Evolutionary conservation across 2,797 vertebrate genomes (phyloP).

Genomic region (Galaxias olidus): DNA sequence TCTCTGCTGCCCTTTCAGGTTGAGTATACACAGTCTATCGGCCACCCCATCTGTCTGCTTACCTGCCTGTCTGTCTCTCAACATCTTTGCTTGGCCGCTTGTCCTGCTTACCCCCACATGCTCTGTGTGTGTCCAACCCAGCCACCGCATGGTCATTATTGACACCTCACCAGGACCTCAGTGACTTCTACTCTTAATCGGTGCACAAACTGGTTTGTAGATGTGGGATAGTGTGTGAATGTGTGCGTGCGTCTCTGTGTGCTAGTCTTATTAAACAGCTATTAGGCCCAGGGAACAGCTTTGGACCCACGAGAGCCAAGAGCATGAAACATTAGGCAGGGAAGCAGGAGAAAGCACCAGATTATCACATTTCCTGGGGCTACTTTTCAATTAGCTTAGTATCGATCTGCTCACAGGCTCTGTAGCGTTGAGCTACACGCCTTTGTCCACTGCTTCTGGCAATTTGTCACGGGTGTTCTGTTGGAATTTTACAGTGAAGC

Average conservation of each 20-base stretch:
- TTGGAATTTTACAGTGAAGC: constrained; percentile 6
- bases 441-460: constrained; percentile 52
- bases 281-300: constrained; percentile 51
- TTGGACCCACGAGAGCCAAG: constrained; percentile 28
- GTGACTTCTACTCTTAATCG: too few relatives aligned
- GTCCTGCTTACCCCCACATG: too few relatives aligned
- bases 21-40: too few relatives aligned
- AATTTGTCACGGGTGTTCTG: constrained; percentile 47
- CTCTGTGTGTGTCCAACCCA: too few relatives aligned
- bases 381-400: constrained; percentile 68
- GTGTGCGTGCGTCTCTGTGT: neutral
- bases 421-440: constrained; percentile 26
- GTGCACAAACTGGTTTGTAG: too few relatives aligned
- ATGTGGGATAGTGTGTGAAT: too few relatives aligned
- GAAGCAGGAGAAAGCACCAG: constrained; percentile 51
- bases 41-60: neutral
- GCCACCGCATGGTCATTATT: too few relatives aligned
- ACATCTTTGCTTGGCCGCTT: too few relatives aligned
- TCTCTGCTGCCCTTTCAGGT: too few relatives aligned
- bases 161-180: too few relatives aligned
- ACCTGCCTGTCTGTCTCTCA: neutral
- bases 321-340: constrained; percentile 4
- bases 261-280: constrained; percentile 53
- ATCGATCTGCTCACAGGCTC: constrained; percentile 59
- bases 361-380: constrained; percentile 71